Conservation (phyloP, 2,888 invertebrate species). For the Aphodius granarius region DNA sequence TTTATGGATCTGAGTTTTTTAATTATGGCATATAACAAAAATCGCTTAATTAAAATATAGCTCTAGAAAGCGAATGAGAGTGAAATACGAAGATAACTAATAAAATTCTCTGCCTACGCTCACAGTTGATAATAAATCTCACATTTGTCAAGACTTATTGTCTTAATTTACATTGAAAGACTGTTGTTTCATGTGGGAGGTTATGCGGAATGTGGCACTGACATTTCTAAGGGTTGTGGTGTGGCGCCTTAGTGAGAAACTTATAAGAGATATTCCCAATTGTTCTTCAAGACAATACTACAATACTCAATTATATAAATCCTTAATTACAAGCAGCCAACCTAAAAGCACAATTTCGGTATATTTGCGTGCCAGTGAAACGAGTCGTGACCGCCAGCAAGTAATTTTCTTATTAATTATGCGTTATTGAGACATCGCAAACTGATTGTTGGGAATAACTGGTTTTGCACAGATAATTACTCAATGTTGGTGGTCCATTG, state of each 20-base stretch:
- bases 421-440: background rate
- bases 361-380: background rate
- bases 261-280: background rate
- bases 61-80: background rate
- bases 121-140: background rate
- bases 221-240: background rate
- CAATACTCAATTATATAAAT: too few species aligned
- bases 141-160: background rate
- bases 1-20: background rate
- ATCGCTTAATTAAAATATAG: background rate
- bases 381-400: background rate
- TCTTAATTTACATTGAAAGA: background rate
- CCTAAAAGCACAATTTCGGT: background rate
- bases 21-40: background rate
- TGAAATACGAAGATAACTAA: background rate
- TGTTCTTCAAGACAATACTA: background rate
- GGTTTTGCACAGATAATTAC: conserved; percentile 1
- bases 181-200: background rate
- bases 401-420: conserved; percentile 3
- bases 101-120: background rate
- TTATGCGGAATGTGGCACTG: background rate
- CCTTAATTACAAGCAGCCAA: too few species aligned
- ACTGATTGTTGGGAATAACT: conserved; percentile 9
- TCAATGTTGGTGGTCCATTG: conserved; percentile 6
- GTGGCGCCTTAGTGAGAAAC: background rate